A percentile compares a stretch with the other conserved stretches of the same genome.
Evolutionary conservation across 2,113 vertebrate genomes (phyloP).

Genomic region (Macroglossus sobrinus): DNA sequence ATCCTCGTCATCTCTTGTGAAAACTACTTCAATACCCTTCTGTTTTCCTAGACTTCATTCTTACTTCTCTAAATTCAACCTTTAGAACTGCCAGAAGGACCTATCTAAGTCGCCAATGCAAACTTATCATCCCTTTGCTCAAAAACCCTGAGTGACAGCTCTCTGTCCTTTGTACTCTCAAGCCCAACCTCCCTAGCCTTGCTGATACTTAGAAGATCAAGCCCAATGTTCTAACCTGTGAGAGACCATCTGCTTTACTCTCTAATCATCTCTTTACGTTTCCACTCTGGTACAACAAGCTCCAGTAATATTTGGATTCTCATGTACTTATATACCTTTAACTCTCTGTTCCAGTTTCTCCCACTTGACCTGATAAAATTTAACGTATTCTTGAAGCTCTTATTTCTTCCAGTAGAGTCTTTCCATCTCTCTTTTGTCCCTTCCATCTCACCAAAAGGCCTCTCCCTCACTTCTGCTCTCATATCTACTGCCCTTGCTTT

Average conservation of each 20-base stretch:
- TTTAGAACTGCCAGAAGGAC: not conserved
- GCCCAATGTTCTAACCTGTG: not conserved
- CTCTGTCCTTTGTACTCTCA: not conserved
- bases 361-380: not conserved
- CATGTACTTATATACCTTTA: not conserved
- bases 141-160: not conserved
- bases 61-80: not conserved
- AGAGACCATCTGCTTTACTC: not conserved
- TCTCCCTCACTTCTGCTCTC: not conserved
- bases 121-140: not conserved
- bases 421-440: not conserved
- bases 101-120: not conserved
- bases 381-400: not conserved
- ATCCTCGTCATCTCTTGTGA: not conserved
- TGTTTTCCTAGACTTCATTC: not conserved
- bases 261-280: not conserved
- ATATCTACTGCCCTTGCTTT: not conserved
- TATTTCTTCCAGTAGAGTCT: not conserved
- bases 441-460: not conserved
- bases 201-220: not conserved
- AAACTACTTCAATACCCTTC: not conserved
- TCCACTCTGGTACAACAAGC: not conserved
- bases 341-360: not conserved
- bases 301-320: not conserved
- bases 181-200: not conserved